Conservation (phyloP, 2,113 vertebrate species). For the Tenebrosternarchus preto region DNA sequence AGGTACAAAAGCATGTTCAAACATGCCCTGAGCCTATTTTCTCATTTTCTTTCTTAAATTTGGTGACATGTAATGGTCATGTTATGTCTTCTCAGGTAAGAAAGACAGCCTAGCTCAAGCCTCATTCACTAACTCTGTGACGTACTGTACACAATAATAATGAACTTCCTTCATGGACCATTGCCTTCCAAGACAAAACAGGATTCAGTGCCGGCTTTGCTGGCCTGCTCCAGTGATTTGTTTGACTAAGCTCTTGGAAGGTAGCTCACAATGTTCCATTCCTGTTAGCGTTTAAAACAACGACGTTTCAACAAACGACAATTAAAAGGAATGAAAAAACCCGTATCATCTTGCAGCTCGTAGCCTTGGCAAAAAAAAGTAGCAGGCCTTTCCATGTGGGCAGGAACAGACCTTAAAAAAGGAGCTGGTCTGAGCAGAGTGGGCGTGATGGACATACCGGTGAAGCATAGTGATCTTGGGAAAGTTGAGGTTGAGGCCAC, state of each 20-base stretch:
- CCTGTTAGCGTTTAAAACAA: not conserved
- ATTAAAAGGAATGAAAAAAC: too few species aligned
- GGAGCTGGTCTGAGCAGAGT: slow-evolving; percentile 6
- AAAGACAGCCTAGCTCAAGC: not conserved
- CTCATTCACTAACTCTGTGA: not conserved
- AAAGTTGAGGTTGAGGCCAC: slow-evolving; percentile 88
- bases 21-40: not conserved
- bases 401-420: too few species aligned
- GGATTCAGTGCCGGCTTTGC: not conserved
- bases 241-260: not conserved
- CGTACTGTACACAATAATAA: slow-evolving; percentile 3
- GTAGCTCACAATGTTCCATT: not conserved
- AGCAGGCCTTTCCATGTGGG: too few species aligned
- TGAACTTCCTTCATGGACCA: not conserved
- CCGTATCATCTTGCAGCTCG: too few species aligned
- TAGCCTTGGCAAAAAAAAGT: not conserved
- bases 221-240: not conserved
- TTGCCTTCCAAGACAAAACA: slow-evolving; percentile 2
- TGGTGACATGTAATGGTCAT: slow-evolving; percentile 12
- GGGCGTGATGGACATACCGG: slow-evolving; percentile 60
- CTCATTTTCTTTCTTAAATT: not conserved
- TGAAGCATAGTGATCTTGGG: slow-evolving; percentile 85
- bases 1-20: not conserved
- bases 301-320: not conserved
- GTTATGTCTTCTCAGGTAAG: not conserved